Evolutionary conservation across 92 coral and sea anemone species (phyloP).

Genomic region (Phenganax subtilis): DNA sequence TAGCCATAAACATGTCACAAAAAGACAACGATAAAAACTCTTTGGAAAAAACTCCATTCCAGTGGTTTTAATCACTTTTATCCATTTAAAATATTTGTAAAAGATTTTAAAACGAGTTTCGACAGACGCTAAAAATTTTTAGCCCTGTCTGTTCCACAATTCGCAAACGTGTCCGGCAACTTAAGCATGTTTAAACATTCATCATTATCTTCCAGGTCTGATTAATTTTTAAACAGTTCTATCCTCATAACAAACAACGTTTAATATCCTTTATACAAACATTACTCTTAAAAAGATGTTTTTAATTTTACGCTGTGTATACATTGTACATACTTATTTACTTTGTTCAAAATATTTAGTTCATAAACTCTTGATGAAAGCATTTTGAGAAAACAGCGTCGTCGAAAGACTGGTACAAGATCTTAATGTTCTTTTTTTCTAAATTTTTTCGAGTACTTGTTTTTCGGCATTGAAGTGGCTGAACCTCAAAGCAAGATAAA

Average conservation of each 20-base stretch:
- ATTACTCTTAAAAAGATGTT: neutral
- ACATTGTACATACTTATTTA: no score
- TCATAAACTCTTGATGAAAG: no score
- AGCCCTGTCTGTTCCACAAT: no score
- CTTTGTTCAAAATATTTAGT: no score
- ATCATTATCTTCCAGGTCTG: neutral
- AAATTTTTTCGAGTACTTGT: no score
- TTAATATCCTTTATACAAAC: neutral
- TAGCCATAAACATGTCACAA: neutral
- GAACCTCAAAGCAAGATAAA: no score
- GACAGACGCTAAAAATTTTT: neutral
- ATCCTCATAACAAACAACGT: neutral
- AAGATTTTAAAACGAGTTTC: neutral
- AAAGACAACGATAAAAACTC: neutral
- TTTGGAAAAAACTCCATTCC: neutral
- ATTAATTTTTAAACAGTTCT: conserved; percentile 4
- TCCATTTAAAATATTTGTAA: neutral
- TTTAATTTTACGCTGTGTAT: no score
- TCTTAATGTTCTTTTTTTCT: no score
- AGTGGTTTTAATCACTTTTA: neutral
- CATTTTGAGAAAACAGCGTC: no score
- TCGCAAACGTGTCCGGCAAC: neutral
- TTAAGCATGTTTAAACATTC: conserved; percentile 5
- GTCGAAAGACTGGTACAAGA: no score
- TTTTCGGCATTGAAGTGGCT: no score